phyloP scores from a whole-genome alignment of 2,888 invertebrate species.

The Cepaea hortensis region DNA sequence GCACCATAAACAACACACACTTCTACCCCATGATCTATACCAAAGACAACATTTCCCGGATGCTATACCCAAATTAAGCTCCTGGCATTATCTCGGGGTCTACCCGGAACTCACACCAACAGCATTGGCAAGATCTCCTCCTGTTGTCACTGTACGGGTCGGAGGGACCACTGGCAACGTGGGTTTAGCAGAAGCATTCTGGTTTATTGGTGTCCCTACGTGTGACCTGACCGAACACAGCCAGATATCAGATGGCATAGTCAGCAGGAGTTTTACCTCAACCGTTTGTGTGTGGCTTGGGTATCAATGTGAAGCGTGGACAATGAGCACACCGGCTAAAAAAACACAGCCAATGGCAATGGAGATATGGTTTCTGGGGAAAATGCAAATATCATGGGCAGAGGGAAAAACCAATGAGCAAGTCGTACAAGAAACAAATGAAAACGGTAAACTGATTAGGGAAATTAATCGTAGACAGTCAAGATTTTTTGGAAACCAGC shows the following conservation, averaged over 20 bases:
- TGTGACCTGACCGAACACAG: not conserved
- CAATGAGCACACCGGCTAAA: no score
- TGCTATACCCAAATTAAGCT: not conserved
- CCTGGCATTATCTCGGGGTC: not conserved
- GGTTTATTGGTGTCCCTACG: not conserved
- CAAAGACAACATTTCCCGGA: not conserved
- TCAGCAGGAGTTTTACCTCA: not conserved
- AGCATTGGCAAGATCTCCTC: not conserved
- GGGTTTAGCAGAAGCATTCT: not conserved
- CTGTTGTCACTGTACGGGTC: constrained; percentile 18
- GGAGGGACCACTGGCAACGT: not conserved
- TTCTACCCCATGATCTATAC: not conserved
- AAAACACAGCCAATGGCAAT: no score
- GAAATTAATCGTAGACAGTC: no score
- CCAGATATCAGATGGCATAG: not conserved
- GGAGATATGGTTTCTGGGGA: no score
- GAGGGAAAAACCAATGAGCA: no score
- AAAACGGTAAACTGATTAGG: no score
- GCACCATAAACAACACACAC: not conserved
- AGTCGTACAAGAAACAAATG: no score
- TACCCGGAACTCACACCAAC: not conserved
- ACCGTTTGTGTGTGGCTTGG: no score
- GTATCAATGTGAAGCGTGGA: no score
- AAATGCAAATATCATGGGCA: no score
- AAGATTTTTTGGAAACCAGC: no score